phyloP scores from a whole-genome alignment of 2,797 vertebrate species.

The Tapirus indicus region DNA sequence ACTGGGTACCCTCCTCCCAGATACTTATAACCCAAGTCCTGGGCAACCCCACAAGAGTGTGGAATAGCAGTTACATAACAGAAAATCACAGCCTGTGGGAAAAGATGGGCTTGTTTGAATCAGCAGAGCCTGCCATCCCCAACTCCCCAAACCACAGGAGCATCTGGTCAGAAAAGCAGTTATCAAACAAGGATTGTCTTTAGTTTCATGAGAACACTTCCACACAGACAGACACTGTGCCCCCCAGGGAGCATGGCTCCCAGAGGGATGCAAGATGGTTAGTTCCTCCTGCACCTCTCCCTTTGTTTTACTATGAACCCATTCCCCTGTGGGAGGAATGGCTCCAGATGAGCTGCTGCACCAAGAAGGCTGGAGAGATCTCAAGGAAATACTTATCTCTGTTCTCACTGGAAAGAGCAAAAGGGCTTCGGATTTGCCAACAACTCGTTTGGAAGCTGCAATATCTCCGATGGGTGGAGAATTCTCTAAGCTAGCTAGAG shows the following conservation, averaged over 20 bases:
- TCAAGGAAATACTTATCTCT: neutral
- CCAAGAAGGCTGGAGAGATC: neutral
- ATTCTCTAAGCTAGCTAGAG: neutral
- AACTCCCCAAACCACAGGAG: neutral
- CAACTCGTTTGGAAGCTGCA: neutral
- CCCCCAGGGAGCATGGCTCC: neutral
- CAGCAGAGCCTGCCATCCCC: neutral
- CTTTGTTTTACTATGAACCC: constrained; percentile 69
- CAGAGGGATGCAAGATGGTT: neutral
- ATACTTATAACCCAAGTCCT: neutral
- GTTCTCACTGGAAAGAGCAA: neutral
- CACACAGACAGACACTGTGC: neutral
- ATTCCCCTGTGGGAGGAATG: neutral
- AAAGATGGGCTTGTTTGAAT: constrained; percentile 10
- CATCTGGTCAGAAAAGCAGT: neutral
- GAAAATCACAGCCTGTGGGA: constrained; percentile 48
- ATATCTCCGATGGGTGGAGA: neutral
- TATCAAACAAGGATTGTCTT: constrained; percentile 35
- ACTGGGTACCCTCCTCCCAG: neutral
- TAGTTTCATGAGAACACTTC: neutral
- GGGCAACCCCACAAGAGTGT: neutral
- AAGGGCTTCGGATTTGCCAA: constrained; percentile 1
- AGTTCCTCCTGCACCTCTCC: neutral
- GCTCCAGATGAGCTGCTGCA: neutral
- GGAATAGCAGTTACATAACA: constrained; percentile 75